Percentiles rank a stretch among this genome's conserved stretches.
Evolutionary conservation across 2,797 vertebrate species (phyloP).

Genomic region (Hipposideros larvatus): DNA sequence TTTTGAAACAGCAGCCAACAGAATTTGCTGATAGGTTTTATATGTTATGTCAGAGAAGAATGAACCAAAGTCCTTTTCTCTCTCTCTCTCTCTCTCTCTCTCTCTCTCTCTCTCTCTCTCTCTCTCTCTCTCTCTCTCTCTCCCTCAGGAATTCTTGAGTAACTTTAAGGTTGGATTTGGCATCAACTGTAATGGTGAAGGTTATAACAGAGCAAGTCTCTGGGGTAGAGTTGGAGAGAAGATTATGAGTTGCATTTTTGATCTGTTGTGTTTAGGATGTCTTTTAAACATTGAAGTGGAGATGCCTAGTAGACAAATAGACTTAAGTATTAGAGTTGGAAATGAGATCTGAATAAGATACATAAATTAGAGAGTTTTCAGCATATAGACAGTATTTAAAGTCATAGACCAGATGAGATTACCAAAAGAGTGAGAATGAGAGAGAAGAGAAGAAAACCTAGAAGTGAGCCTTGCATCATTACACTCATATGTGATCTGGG

Average conservation of each 20-base stretch:
- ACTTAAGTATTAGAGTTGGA: not conserved
- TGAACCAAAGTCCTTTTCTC: not conserved
- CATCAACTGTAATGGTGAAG: not conserved
- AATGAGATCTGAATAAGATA: not conserved
- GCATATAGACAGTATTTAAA: not conserved
- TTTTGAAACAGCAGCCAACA: not conserved
- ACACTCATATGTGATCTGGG: not conserved
- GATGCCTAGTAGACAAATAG: not conserved
- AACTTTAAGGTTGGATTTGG: not conserved
- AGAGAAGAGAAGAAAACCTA: not conserved
- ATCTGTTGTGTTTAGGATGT: not conserved
- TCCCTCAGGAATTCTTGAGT: not conserved
- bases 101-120: not conserved
- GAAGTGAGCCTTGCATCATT: not conserved
- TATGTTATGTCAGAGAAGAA: not conserved
- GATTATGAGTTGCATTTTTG: not conserved
- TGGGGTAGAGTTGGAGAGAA: not conserved
- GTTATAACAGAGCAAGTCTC: not conserved
- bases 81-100: too few species aligned
- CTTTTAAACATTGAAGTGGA: not conserved
- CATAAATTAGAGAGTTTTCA: not conserved
- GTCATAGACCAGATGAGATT: not conserved
- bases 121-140: too few species aligned
- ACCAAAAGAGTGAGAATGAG: not conserved
- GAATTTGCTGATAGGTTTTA: not conserved